Base-by-base conservation (phyloP, 2,797 vertebrate species). In the Pseudochaenichthys georgianus region DNA sequence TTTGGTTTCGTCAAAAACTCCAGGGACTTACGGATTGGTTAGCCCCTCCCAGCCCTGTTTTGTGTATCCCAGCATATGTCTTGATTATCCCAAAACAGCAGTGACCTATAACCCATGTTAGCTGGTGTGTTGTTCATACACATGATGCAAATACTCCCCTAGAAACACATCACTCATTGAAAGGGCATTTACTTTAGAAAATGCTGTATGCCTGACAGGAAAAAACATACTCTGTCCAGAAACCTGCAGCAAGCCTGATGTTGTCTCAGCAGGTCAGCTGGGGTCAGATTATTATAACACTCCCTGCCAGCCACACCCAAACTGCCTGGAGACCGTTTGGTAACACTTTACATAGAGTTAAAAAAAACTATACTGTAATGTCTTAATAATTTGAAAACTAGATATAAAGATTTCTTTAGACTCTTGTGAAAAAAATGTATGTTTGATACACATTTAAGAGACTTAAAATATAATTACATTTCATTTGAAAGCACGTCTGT, bases 211-310 rank as follows among this genome's bases (percentile, higher is more conserved):
- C 34, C 34, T 38, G 34, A 8, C 34, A 38, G 34, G 34, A 9
- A 8, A 38, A 38, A 6, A 64, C 62, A 19, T 23, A 41, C 64
- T 68, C 53, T 42, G 42, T 73, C 73, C 74, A 83, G 51, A 68
- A 54, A 28, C n/a, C 57, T 64, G 57, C 3, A 1, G 51, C 57
- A 75, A 38, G 53, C 70, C 31, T 65, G 50, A 69, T 17, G 31
- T 64, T 71, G 78, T 75, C 48, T 19, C 61, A 75, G 73, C 73
- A 69, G 69, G 77, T 81, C 74, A 67, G 57, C 52, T 48, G 12
- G 60, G 64, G 55, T 69, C 73, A 42, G 42, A 46, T 58, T 52
- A 70, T 21, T 21, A 21, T 45, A 21, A 71, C 54, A 47, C 70
- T 45, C 51, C 5, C 58, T 50, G 23, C 6, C 19, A 48, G 21